These are phyloP conservation scores for Thelaira solivaga DNA, from an alignment of 2,888 invertebrate species.

Conservation along the genomic window DNA sequence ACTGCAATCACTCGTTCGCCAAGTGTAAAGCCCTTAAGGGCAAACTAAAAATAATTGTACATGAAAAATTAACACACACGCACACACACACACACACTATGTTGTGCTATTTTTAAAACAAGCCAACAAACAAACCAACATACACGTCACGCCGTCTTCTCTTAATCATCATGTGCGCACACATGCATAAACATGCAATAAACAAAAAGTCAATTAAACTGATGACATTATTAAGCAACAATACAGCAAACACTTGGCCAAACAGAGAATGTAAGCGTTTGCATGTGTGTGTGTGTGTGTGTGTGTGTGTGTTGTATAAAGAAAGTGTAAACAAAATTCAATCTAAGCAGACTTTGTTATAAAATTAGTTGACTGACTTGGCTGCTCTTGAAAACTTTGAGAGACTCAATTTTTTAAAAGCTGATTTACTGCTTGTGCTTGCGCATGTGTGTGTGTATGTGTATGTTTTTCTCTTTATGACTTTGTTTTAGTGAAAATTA, in stretches of 20 bases:
- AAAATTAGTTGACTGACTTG: conserved; percentile 49
- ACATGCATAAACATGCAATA: neutral
- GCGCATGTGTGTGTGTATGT: neutral
- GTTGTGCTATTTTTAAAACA: conserved; percentile 32
- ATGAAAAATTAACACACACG: too few relatives aligned
- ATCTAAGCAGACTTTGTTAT: conserved; percentile 24
- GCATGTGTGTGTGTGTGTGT: neutral
- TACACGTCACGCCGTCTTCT: neutral
- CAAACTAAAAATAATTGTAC: neutral
- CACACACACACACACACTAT: too few relatives aligned
- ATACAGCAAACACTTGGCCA: neutral
- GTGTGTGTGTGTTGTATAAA: neutral
- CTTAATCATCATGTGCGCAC: neutral
- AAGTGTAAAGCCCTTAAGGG: neutral
- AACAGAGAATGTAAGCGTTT: neutral
- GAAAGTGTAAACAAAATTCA: conserved; percentile 16
- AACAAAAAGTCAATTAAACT: conserved; percentile 55
- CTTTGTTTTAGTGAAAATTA: conserved; percentile 42
- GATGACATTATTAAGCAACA: conserved; percentile 27
- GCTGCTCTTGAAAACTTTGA: conserved; percentile 53
- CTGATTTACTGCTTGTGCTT: neutral
- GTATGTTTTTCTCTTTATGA: neutral
- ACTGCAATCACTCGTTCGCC: neutral
- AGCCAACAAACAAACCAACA: too few relatives aligned
- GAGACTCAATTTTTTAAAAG: conserved; percentile 1